Base-by-base conservation (phyloP, 2,113 vertebrate species). In the Platichthys flesus region DNA sequence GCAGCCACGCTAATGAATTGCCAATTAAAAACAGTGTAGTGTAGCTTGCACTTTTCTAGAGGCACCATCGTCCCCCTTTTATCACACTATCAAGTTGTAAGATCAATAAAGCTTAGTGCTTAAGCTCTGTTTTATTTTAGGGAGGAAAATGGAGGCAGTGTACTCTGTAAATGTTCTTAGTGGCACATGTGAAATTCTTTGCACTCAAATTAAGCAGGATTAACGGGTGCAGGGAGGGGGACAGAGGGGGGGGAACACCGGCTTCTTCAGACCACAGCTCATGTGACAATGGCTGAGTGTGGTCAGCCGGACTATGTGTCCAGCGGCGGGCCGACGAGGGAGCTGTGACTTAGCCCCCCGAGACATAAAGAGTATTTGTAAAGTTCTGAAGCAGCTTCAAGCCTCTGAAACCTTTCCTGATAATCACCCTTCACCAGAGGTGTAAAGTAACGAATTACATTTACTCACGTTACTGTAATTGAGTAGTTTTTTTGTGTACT, bases 161-260 rank as follows among this genome's bases (percentile, higher is more conserved):
- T 95, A 89, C 95, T 96, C 73, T 40, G 87, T 92, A 94, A 96
- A 96, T 94, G 95, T 95, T 96, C 94, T 96, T 95, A 95, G 93
- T 87, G 95, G 95, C 93, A 95, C 96, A 96, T 96, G 96, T 96
- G 95, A 96, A 95, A 95, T 96, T 96, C 94, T 95, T 95, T 96
- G 95, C 95, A 92, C 93, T 96, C 94, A 96, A 95, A 96, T 97
- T 96, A 97, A 97, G 95, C 90, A 94, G 96, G 97, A 98, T 98
- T 98, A 97, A 93, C 73, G 74, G 59, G 78, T 61, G 78, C 61
- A 74, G 40, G 66, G 78, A 12, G 69, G 64, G 72, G 65, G 63
- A 74, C 9, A 65, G 79, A 81, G 91, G 71, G 70, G 28, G 31
- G 83, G 82, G 85, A 9, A 37, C 71, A 76, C 67, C 35, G 31